Evolutionary conservation across 2,888 invertebrate species (phyloP), one percentile per base, ranked within the genome.

Genomic region (Clivina fossor): DNA sequence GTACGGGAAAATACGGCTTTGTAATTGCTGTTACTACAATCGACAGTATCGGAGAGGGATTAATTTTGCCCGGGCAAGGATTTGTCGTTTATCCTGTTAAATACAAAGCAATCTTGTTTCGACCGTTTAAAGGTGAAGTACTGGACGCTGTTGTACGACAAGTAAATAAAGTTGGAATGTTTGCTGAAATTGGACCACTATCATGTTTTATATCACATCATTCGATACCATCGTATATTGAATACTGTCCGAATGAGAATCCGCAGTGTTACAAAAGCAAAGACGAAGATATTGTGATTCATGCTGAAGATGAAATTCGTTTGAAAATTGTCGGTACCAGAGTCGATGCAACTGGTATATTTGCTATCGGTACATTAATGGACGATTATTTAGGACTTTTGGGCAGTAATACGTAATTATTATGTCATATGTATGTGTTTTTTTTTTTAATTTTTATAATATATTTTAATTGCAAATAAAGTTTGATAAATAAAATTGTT

Each of bases 1-100:
- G 99, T 71, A 97, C 96, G 1, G 99, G 99, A 74, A 99, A 99
- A 90, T 92, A 99, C 80, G 99, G 98, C 2, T 99, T 99, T 75
- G 97, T 99, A 1, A 96, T 99, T 71, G 98, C 99, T 51, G 99
- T 99, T 1, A 99, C 99, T 7, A 95, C 96, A 11, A 99, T 99
- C 69, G 98, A 99, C 72, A 96, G 91, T 69, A 98, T 99, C 68
- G 99, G 99, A 4, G 93, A 96, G 26, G 99, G 99, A 26, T 79
- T 96, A 22, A 98, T 99, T 67, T 92, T 97, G 69, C 96, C 98
- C 0, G 95, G 98, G 0, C 90, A 96, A 71, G 99, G 99, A 0
- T 99, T 98, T 78, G 99, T 98, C 15, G 90, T 96, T 0, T 99
- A 99, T 72, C 97, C 97, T 19, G 96, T 99, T 0, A 97, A 97